Conservation (phyloP, 2,797 vertebrate species). For the Masticophis lateralis region DNA sequence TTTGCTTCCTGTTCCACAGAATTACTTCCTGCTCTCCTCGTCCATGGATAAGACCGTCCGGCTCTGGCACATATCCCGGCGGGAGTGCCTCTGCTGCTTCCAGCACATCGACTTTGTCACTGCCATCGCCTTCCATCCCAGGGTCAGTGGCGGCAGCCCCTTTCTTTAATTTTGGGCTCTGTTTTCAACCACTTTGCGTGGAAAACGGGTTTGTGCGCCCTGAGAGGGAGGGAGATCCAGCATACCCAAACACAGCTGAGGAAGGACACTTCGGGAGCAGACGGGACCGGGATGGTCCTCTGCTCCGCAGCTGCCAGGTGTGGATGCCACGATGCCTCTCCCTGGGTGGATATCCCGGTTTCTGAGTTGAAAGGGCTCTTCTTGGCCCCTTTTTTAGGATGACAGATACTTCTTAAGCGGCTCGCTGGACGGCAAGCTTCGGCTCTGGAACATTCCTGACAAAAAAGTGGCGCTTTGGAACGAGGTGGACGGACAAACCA, state of each 20-base stretch:
- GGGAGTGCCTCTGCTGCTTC: constrained; percentile 98
- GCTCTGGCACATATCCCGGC: constrained; percentile 97
- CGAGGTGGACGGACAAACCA: constrained; percentile 96
- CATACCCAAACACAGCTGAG: not conserved
- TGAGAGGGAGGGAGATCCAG: not conserved
- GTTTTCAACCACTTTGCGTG: not conserved
- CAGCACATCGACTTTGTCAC: constrained; percentile 99
- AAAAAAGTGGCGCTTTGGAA: constrained; percentile 99
- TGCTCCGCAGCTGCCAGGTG: too few species aligned
- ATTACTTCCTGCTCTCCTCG: constrained; percentile 98
- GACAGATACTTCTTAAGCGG: constrained; percentile 97
- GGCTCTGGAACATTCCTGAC: constrained; percentile 99
- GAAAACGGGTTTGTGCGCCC: too few species aligned
- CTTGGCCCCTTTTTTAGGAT: constrained; percentile 75
- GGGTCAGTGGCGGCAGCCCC: constrained; percentile 77
- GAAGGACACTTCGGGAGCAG: not conserved
- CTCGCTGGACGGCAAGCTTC: constrained; percentile 93
- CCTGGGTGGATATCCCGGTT: not conserved
- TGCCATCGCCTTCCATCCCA: constrained; percentile 96
- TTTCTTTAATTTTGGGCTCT: not conserved
- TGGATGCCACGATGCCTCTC: not conserved
- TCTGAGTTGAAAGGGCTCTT: not conserved
- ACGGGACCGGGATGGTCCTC: not conserved
- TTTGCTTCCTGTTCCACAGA: constrained; percentile 72
- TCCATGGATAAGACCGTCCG: constrained; percentile 99